Evolutionary conservation across 2,797 vertebrate genomes (phyloP), one percentile per base, ranked within the genome.

Genomic region (Gymnothorax reevesii): DNA sequence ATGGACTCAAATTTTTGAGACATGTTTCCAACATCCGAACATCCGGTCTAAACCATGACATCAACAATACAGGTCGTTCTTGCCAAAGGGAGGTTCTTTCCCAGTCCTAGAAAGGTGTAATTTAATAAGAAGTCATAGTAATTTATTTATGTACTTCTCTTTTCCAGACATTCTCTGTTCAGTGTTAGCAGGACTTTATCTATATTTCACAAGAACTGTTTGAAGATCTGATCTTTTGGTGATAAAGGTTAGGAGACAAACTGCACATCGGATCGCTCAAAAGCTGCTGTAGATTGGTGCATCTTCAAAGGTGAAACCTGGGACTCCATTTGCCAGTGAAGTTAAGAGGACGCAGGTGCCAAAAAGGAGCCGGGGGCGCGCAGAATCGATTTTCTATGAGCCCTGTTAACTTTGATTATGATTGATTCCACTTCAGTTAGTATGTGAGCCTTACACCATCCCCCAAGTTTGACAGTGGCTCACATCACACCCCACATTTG

Each of bases 291-390:
- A 17, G 55, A 60, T 27, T 54, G 22, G n/a, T 22, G 22, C 60
- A 62, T 75, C 69, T 83, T 87, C 55, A 62, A 79, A 79, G 69
- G 77, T 84, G 73, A 86, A 64, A 27, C 27, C 71, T 57, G 42
- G 62, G 60, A 64, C 33, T 80, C 33, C 12, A 69, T 73, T 66
- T 42, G 6, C 75, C 57, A 33, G 55, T 6, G 49, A 71, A 71
- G 64, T 22, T 57, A 27, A 83, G 52, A 17, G 54, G 69, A 33
- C 25, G 10, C 69, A 25, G 69, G 69, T 25, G 10, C n/a, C n/a
- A 25, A n/a, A 71, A 71, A 71, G 69, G 80, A 83, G 79, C 1
- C n/a, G 62, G 64, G 22, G 62, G 62, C 8, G 9, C 52, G n/a
- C 75, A 66, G 57, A 83, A 57, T 52, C 54, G 64, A 52, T 57